Base-by-base conservation (phyloP, 2,888 invertebrate species). In the Acleris literana region DNA sequence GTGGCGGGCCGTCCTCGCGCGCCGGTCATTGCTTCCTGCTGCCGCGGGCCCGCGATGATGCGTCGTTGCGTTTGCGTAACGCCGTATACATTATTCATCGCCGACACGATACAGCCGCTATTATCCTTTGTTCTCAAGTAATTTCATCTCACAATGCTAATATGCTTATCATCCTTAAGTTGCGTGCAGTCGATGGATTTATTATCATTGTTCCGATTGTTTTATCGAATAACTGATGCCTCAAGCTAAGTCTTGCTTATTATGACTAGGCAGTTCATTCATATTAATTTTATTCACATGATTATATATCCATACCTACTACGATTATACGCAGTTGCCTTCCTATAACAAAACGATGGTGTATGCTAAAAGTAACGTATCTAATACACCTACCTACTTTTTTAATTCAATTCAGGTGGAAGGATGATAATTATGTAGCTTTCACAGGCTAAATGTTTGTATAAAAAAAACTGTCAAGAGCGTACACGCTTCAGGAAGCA, bases 21-120 rank as follows among this genome's bases (percentile, higher is more conserved):
- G 81, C 78, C 86, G 90, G 89, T 89, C 90, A 89, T 85, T 88
- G 89, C 87, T 90, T 89, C 86, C 84, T 86, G 72, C 72, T 73
- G 71, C 76, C 75, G 76, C 79, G 79, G 78, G 80, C 80, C 70
- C 71, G 69, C 64, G 73, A 70, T 63, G 74, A 77, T 73, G 79
- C 75, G 78, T 74, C 72, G 75, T 72, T 82, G 79, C 81, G 82
- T 86, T 85, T 83, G 84, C 83, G 82, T 83, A 85, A 82, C 76
- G 71, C 44, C 75, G 67, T 70, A 80, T 88, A 76, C 81, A 86
- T 88, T 85, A 88, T 88, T 88, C 82, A 89, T 85, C 71, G 57
- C 69, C 61, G 71, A 64, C 73, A 74, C 76, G 76, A 82, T 78
- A 73, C 75, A 77, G 69, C 72, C 74, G 78, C 74, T 73, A 82